Evolutionary conservation across 2,797 vertebrate species (phyloP).

Genomic region (Micrastur ruficollis): DNA sequence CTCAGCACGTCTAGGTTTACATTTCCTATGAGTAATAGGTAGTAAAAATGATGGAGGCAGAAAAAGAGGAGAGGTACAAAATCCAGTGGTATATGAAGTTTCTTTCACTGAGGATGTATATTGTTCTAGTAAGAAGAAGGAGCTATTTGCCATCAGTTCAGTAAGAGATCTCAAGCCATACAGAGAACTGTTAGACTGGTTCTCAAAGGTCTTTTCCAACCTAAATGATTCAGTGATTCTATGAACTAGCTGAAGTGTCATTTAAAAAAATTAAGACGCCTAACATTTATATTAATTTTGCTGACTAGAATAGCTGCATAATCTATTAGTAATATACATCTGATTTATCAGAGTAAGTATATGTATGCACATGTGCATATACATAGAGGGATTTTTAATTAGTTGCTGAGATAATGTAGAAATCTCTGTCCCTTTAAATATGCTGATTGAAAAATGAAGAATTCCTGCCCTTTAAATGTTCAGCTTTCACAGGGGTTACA

Average conservation of each 20-base stretch:
- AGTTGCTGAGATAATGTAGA: background rate
- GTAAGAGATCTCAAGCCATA: background rate
- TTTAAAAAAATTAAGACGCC: background rate
- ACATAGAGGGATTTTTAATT: background rate
- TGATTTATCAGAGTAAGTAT: background rate
- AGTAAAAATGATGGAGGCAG: background rate
- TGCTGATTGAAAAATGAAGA: constrained; percentile 29
- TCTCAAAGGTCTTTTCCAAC: background rate
- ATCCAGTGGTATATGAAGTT: background rate
- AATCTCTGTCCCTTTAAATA: constrained; percentile 45
- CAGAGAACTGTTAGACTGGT: background rate
- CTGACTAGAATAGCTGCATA: background rate
- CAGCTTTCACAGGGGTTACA: constrained; percentile 45
- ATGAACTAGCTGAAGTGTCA: background rate
- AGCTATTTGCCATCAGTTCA: background rate
- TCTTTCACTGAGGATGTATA: background rate
- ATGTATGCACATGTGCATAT: background rate
- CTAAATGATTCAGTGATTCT: background rate
- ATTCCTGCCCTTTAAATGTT: constrained; percentile 42
- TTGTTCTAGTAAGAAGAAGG: background rate
- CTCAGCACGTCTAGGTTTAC: background rate
- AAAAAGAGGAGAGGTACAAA: background rate
- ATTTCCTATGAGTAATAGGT: background rate
- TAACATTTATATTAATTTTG: background rate
- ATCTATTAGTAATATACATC: background rate